Evolutionary conservation across 2,113 vertebrate genomes (phyloP), one percentile per base, ranked within the genome.

Genomic region (Condylura cristata): DNA sequence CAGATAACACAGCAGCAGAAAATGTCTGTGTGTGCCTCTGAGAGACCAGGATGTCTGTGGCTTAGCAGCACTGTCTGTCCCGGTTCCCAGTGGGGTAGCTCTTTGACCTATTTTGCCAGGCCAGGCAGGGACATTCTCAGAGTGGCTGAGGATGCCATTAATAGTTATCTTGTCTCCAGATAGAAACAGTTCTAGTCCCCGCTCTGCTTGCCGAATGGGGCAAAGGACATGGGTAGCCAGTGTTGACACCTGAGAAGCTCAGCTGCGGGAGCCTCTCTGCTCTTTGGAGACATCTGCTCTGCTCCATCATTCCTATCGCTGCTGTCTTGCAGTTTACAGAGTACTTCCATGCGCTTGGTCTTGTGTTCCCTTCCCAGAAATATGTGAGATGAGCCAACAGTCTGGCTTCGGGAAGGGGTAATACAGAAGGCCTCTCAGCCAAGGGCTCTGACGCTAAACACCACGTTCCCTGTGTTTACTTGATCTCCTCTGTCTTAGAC

Each of bases 121-220:
- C 65, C 56, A 44, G 66, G n/a, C 74, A 80, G 65, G 70, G 63
- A 51, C 39, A 5, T 78, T 76, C 70, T 86, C 85, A 63, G 48
- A 86, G 46, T 81, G 93, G 53, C 79, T 75, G 39, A 56, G 53
- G 53, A 56, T 56, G 53, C 53, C 20, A 22, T 56, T 56, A 20
- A 56, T 22, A 22, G 53, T 22, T 56, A 56, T 56, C 53, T 56
- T 56, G 20, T 56, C 53, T 56, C 3, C 24, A 66, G 39, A 32
- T 75, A 44, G 46, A 83, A 87, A n/a, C n/a, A 71, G 65, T 86
- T 95, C 89, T 86, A 8, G 32, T 32, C 14, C 72, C 39, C 61
- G 20, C 66, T 78, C 51, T 60, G 68, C 63, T 22, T 0, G 2
- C 60, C 12, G 11, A 58, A 71, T 41, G 75, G 71, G 65, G 82